These are phyloP conservation scores for Limonius californicus DNA, from an alignment of 1,140 invertebrate species.

Conservation along the genomic window DNA sequence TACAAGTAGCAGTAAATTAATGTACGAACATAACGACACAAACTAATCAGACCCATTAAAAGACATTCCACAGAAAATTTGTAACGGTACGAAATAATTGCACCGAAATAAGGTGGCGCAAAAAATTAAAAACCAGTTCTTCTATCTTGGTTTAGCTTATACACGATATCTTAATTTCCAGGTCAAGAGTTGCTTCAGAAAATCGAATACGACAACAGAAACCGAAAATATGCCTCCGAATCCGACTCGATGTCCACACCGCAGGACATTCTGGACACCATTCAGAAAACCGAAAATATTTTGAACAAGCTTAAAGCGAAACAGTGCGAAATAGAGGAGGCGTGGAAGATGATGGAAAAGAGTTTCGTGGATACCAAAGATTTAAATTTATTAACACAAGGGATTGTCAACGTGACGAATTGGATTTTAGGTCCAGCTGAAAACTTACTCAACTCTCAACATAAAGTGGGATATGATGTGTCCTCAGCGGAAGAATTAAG, in stretches of 20 bases:
- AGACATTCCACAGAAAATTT: too few relatives aligned
- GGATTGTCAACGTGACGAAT: constrained; percentile 64
- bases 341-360: constrained; percentile 58
- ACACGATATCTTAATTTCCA: constrained; percentile 18
- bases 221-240: constrained; percentile 42
- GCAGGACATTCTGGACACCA: constrained; percentile 60
- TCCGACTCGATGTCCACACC: constrained; percentile 49
- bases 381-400: constrained; percentile 57
- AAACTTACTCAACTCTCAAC: constrained; percentile 63
- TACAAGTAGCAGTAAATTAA: too few relatives aligned
- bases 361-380: constrained; percentile 59
- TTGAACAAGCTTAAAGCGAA: constrained; percentile 58
- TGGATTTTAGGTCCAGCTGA: constrained; percentile 76
- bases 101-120: too few relatives aligned
- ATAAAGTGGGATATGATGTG: constrained; percentile 69
- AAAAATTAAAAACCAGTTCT: too few relatives aligned
- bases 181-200: constrained; percentile 42
- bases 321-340: constrained; percentile 58
- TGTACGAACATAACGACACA: too few relatives aligned
- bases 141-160: background rate
- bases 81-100: too few relatives aligned
- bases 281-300: constrained; percentile 53
- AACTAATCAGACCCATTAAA: too few relatives aligned
- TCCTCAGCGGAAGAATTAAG: constrained; percentile 66
- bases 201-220: constrained; percentile 44